Evolutionary conservation across 2,113 vertebrate genomes (phyloP), one percentile per base, ranked within the genome.

Genomic region (Ammospiza nelsoni): DNA sequence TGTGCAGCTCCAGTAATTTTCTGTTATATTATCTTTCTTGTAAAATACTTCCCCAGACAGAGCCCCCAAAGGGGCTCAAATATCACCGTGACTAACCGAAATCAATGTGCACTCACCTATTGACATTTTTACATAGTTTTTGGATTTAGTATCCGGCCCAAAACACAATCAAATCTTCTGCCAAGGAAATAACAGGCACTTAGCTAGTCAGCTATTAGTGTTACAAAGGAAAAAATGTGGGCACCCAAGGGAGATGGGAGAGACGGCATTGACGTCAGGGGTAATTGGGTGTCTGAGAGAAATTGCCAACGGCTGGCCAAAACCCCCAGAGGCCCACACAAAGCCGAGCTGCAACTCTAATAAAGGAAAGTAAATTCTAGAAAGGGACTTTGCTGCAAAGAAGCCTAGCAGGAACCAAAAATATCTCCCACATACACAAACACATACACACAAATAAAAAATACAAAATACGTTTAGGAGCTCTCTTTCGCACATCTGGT

Each of bases 241-340:
- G 99, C 99, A 98, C 99, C 99, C 99, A 99, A 98, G 99, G 99
- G 99, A 99, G 98, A 98, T 96, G 98, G 98, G 98, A 98, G 97
- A 97, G 98, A 99, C 98, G 97, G 98, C 98, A 97, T 98, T 99
- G 99, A 99, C 98, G 99, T 99, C 99, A 99, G 98, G 98, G 98
- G 98, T 98, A 98, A 98, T 98, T 98, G 98, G 98, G 98, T 98
- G 99, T 98, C 98, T 98, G 98, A 98, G 98, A 99, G 98, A 98
- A 98, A 98, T 98, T 99, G 98, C 98, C 99, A 98, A 98, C 97
- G 98, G 98, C 99, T 98, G 98, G 98, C 98, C 98, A 97, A 98
- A 97, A 97, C 98, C 98, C 98, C 98, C 85, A 96, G 96, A 97
- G 98, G 96, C 97, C 97, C 85, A 55, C 97, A 97, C 98, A 97